Percentiles rank a stretch among this genome's conserved stretches.
phyloP scores from a whole-genome alignment of 1,140 invertebrate species.

The Zaprionus vittiger region DNA sequence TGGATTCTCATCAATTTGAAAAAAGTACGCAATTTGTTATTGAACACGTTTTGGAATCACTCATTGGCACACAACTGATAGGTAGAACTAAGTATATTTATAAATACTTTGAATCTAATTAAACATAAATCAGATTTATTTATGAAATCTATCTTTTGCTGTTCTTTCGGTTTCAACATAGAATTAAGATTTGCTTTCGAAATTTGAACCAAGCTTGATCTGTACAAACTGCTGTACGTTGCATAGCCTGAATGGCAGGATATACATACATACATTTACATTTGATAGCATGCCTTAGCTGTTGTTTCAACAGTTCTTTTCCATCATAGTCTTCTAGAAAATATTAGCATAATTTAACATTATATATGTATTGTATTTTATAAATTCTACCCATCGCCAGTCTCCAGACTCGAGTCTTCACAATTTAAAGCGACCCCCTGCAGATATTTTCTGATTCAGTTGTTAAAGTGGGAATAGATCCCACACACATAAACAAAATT shows the following conservation, averaged over 20 bases:
- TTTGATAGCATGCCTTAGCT: background rate
- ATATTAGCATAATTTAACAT: background rate
- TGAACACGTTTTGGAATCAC: conserved; percentile 19
- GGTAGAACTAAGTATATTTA: background rate
- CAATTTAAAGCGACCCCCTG: background rate
- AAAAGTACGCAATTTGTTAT: conserved; percentile 22
- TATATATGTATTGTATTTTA: background rate
- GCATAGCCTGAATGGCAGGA: background rate
- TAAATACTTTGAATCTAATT: background rate
- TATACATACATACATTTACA: background rate
- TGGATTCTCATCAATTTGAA: conserved; percentile 41
- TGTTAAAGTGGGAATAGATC: conserved; percentile 29
- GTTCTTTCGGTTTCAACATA: conserved; percentile 6
- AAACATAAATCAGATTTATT: background rate
- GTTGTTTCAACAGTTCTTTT: background rate
- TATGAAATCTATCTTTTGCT: background rate
- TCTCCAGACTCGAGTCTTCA: background rate
- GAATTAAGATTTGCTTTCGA: background rate
- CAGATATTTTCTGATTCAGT: conserved; percentile 43
- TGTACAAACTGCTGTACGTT: background rate
- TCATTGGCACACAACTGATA: conserved; percentile 5
- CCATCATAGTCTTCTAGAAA: background rate
- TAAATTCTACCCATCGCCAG: conserved; percentile 1
- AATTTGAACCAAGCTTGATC: background rate
- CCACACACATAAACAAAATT: background rate